Conservation (phyloP, 2,797 vertebrate species). For the Acomys russatus region DNA sequence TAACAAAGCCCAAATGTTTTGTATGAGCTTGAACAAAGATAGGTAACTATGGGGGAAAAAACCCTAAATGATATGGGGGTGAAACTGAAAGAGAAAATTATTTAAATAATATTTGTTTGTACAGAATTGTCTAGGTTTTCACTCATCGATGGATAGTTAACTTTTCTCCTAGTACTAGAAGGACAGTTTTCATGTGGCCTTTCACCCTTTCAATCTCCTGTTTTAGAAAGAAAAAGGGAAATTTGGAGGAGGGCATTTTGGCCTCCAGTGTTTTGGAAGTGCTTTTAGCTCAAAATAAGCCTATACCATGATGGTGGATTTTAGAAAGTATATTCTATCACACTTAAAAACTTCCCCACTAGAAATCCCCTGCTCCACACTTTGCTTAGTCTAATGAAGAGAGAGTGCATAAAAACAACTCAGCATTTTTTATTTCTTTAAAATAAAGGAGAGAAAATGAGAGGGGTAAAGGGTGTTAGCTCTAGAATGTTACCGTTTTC, state of each 20-base stretch:
- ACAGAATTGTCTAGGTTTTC: not conserved
- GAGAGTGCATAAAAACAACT: not conserved
- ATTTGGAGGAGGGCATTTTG: not conserved
- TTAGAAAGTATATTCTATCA: not conserved
- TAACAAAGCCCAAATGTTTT: not conserved
- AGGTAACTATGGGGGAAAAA: not conserved
- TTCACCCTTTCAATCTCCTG: not conserved
- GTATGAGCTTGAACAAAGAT: not conserved
- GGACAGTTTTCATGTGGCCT: not conserved
- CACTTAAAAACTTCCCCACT: not conserved
- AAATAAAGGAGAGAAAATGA: slow-evolving; percentile 25
- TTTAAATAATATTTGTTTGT: not conserved
- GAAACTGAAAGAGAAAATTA: not conserved
- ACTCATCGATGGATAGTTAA: not conserved
- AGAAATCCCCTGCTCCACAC: not conserved
- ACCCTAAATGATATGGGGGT: not conserved
- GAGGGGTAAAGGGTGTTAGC: not conserved
- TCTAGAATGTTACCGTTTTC: slow-evolving; percentile 62
- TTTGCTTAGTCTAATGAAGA: slow-evolving; percentile 15
- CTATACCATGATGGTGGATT: not conserved
- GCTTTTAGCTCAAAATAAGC: not conserved
- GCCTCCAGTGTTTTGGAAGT: not conserved
- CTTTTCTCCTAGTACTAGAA: not conserved
- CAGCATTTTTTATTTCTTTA: slow-evolving; percentile 44
- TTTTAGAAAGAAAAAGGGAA: not conserved